A percentile compares a stretch with the other conserved stretches of the same genome.
Conservation (phyloP, 2,888 invertebrate species). For the Netelia fuscicornis region DNA sequence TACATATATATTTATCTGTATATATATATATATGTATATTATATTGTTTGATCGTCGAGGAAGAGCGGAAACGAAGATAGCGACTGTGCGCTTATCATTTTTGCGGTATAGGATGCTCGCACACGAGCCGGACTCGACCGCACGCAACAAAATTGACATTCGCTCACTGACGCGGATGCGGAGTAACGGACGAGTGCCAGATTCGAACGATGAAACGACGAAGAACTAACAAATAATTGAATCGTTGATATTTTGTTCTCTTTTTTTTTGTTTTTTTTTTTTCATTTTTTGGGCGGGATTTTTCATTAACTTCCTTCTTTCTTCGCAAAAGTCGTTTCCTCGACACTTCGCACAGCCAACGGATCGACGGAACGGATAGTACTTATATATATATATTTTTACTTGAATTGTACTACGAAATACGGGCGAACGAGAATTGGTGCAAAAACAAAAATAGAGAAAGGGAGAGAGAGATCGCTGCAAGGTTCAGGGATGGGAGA, state of each 20-base stretch:
- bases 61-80: constrained; percentile 47
- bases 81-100: constrained; percentile 45
- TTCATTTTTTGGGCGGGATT: no score
- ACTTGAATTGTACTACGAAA: constrained; percentile 53
- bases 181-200: neutral
- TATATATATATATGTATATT: constrained; percentile 38
- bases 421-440: constrained; percentile 22
- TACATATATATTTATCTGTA: neutral
- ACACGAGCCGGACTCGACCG: constrained; percentile 48
- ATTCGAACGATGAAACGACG: constrained; percentile 3
- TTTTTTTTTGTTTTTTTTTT: neutral
- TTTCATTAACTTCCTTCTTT: neutral
- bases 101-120: constrained; percentile 45
- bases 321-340: constrained; percentile 7
- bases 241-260: neutral
- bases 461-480: constrained; percentile 12
- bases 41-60: constrained; percentile 54
- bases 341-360: constrained; percentile 24
- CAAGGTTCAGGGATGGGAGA: neutral
- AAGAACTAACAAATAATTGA: neutral
- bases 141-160: constrained; percentile 1
- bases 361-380: constrained; percentile 44
- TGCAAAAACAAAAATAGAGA: constrained; percentile 12
- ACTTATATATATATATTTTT: constrained; percentile 55
- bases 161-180: constrained; percentile 1